Evolutionary conservation across 2,113 vertebrate genomes (phyloP).

Genomic region (Passerina amoena): DNA sequence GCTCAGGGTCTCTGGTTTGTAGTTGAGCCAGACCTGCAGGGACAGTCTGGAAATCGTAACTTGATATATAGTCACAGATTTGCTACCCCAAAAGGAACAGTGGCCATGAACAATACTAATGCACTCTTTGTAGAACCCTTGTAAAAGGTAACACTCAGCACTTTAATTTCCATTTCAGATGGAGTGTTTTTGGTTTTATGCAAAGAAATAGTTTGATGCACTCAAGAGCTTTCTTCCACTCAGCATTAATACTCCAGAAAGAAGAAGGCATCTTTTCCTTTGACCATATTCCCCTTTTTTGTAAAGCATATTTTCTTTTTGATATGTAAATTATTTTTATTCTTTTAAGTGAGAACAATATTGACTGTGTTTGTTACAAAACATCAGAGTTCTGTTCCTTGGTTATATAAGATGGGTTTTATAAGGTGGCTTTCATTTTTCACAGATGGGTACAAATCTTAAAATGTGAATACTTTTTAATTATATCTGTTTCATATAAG

Average conservation of each 20-base stretch:
- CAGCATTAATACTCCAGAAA: not conserved
- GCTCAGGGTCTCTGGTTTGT: not conserved
- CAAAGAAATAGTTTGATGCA: not conserved
- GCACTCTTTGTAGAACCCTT: not conserved
- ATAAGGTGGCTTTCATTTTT: slow-evolving; percentile 3
- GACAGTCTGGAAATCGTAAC: not conserved
- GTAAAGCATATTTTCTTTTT: not conserved
- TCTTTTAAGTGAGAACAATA: not conserved
- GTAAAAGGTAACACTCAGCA: not conserved
- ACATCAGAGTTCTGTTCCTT: not conserved
- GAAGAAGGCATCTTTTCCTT: not conserved
- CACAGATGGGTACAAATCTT: not conserved
- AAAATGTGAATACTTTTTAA: not conserved
- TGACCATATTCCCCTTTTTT: not conserved
- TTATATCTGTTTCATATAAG: not conserved
- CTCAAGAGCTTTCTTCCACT: not conserved
- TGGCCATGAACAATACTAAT: not conserved
- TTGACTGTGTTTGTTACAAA: not conserved
- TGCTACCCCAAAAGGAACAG: not conserved
- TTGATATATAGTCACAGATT: not conserved
- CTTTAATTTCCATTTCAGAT: not conserved
- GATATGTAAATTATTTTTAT: not conserved
- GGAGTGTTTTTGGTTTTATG: not conserved
- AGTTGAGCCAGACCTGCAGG: not conserved
- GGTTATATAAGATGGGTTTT: not conserved